Conservation (phyloP, 2,888 invertebrate species). For the Nomada flava region DNA sequence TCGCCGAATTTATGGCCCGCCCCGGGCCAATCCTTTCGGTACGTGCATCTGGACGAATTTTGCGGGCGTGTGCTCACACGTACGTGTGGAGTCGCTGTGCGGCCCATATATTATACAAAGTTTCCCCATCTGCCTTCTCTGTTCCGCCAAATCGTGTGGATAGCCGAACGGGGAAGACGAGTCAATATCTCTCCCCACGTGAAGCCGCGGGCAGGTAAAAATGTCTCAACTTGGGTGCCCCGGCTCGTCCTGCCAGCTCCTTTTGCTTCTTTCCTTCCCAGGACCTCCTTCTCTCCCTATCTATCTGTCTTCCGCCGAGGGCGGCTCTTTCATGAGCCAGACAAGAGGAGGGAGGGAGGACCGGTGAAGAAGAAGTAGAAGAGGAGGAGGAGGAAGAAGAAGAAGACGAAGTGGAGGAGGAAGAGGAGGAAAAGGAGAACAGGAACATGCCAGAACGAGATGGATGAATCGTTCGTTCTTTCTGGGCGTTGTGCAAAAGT, state of each 20-base stretch:
- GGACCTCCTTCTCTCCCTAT: slow-evolving; percentile 52
- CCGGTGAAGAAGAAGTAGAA: slow-evolving; percentile 20
- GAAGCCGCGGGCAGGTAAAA: slow-evolving; percentile 78
- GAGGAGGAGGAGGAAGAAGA: slow-evolving; percentile 7
- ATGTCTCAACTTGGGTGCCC: slow-evolving; percentile 80
- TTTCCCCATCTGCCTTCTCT: slow-evolving; percentile 55
- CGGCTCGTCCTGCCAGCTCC: slow-evolving; percentile 63
- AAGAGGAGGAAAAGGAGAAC: not conserved
- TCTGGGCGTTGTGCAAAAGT: slow-evolving; percentile 55
- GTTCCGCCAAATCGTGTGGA: slow-evolving; percentile 49
- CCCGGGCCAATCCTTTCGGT: slow-evolving; percentile 41
- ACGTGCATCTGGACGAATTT: slow-evolving; percentile 59
- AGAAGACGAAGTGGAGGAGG: slow-evolving; percentile 19
- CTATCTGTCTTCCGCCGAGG: slow-evolving; percentile 67
- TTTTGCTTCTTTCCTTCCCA: slow-evolving; percentile 62
- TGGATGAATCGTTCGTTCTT: slow-evolving; percentile 53
- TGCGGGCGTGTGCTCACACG: slow-evolving; percentile 44
- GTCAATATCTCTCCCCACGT: slow-evolving; percentile 75
- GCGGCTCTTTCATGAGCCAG: slow-evolving; percentile 54
- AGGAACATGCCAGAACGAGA: slow-evolving; percentile 46
- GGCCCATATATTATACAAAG: slow-evolving; percentile 76
- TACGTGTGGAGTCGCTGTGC: slow-evolving; percentile 34
- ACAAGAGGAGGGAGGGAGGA: slow-evolving; percentile 21
- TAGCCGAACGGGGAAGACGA: slow-evolving; percentile 72
- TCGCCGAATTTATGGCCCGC: slow-evolving; percentile 49